These are phyloP conservation scores for Drosophila chauvacae DNA, from an alignment of 1,140 invertebrate species.

Conservation along the genomic window DNA sequence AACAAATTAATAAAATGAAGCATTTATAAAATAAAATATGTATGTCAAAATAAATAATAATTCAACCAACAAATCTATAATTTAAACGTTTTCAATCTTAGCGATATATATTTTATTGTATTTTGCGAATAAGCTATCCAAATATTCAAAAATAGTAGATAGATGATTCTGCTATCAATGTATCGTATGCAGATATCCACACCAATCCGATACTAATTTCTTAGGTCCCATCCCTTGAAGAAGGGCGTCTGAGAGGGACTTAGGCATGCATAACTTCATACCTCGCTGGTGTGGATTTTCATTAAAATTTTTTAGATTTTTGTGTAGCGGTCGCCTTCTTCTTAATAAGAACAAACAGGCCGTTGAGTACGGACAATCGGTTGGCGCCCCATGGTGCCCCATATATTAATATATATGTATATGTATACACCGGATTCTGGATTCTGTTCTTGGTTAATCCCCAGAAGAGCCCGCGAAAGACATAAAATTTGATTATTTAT, in stretches of 20 bases:
- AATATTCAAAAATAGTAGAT: neutral
- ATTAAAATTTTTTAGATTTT: conserved; percentile 79
- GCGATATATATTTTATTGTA: neutral
- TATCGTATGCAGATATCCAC: neutral
- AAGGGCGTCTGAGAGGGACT: neutral
- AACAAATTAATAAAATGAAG: no score
- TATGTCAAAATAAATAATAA: neutral
- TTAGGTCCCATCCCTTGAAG: conserved; percentile 4
- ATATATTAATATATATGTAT: conserved; percentile 40
- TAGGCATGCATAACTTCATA: conserved; percentile 54
- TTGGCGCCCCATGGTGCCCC: conserved; percentile 80
- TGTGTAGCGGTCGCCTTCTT: conserved; percentile 34
- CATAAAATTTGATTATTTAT: conserved; percentile 83
- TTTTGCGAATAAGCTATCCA: neutral
- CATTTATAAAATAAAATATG: no score
- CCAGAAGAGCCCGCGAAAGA: conserved; percentile 63
- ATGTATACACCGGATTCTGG: conserved; percentile 22
- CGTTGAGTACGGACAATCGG: conserved; percentile 79
- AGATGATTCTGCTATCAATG: neutral
- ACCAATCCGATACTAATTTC: neutral
- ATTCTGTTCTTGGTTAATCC: conserved; percentile 66
- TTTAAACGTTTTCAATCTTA: neutral
- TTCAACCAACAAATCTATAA: neutral
- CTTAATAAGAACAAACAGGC: conserved; percentile 82
- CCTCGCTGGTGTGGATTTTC: conserved; percentile 65